phyloP scores from a whole-genome alignment of 2,113 vertebrate genomes.

The Aplodontia rufa region DNA sequence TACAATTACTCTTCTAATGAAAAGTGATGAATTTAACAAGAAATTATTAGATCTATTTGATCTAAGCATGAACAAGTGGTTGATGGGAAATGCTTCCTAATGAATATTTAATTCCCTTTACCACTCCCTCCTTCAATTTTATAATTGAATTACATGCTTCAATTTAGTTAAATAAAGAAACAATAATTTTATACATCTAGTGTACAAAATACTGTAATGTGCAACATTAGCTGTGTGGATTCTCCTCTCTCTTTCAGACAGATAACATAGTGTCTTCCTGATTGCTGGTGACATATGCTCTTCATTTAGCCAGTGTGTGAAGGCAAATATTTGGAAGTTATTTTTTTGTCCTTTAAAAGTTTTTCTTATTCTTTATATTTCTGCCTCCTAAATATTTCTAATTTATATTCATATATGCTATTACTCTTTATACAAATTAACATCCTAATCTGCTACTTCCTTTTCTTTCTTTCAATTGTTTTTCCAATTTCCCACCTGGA shows the following conservation, averaged over 20 bases:
- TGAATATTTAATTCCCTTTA: constrained; percentile 78
- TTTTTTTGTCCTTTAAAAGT: background rate
- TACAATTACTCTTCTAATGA: constrained; percentile 85
- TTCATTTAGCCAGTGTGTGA: background rate
- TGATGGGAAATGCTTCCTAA: constrained; percentile 80
- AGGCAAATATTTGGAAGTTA: background rate
- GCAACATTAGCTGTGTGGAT: background rate
- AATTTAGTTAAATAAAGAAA: constrained; percentile 73
- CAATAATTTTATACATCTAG: constrained; percentile 46
- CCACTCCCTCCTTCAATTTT: constrained; percentile 67
- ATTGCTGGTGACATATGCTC: background rate
- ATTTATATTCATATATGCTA: background rate
- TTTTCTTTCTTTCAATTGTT: background rate
- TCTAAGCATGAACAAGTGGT: constrained; percentile 80
- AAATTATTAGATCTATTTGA: constrained; percentile 85
- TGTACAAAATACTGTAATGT: constrained; percentile 33
- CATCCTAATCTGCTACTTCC: background rate
- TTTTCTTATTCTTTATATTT: background rate
- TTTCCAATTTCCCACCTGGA: background rate
- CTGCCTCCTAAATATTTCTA: background rate
- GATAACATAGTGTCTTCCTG: background rate
- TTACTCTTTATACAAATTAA: background rate
- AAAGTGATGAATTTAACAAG: constrained; percentile 86
- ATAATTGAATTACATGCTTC: constrained; percentile 82
- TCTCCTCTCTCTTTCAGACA: background rate